A percentile compares a stretch with the other conserved stretches of the same genome.
Conservation (phyloP, 1,140 invertebrate genomes). For the Harpegnathos saltator region DNA sequence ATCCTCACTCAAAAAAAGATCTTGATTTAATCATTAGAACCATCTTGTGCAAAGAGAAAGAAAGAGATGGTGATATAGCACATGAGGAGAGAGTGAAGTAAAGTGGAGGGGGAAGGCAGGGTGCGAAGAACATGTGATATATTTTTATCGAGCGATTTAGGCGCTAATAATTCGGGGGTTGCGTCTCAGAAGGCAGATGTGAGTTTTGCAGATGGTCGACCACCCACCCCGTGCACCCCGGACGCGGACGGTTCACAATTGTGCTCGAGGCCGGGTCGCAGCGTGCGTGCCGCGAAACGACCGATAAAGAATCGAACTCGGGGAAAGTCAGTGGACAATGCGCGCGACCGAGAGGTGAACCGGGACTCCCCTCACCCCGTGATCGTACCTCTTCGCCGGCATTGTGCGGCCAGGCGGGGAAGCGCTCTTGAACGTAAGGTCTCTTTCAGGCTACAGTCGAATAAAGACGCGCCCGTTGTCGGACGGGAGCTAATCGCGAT, state of each 20-base stretch:
- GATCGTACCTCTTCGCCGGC: too few species aligned
- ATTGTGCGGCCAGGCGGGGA: constrained; percentile 1
- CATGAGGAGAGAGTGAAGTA: too few species aligned
- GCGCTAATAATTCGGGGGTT: neutral
- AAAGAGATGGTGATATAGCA: too few species aligned
- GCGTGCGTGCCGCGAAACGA: neutral
- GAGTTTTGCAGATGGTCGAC: constrained; percentile 21
- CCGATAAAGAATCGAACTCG: constrained; percentile 18
- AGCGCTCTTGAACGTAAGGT: constrained; percentile 8
- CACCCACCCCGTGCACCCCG: constrained; percentile 14
- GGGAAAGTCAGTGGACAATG: neutral
- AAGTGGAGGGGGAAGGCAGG: too few species aligned
- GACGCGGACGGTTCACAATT: constrained; percentile 6
- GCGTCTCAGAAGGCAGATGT: constrained; percentile 4
- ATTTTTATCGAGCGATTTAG: neutral
- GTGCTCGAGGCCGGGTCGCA: constrained; percentile 3
- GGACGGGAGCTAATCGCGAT: constrained; percentile 11
- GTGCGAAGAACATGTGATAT: too few species aligned
- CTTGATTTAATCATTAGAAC: too few species aligned
- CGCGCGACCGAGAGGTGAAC: neutral
- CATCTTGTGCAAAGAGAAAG: too few species aligned
- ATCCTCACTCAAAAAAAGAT: too few species aligned
- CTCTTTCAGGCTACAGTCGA: neutral
- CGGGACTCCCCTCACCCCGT: neutral
- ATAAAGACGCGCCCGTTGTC: constrained; percentile 7